These are phyloP conservation scores for Dendrolimus pini DNA, from an alignment of 2,888 invertebrate genomes.

Conservation along the genomic window DNA sequence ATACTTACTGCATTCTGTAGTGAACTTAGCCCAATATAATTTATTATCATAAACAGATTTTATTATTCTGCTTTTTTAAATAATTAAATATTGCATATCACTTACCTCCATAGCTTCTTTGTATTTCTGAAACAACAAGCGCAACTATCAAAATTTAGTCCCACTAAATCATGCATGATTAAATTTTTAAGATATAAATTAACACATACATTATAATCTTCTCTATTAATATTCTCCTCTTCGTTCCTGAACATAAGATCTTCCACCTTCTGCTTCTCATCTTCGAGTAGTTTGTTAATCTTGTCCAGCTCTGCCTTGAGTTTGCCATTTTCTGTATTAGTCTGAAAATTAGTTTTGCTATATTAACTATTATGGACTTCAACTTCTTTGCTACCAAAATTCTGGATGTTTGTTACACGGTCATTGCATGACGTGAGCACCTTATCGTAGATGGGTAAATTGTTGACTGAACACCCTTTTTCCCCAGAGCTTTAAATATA, in stretches of 20 bases:
- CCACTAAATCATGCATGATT: neutral
- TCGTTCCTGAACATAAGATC: slow-evolving; percentile 94
- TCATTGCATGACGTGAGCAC: too few species aligned
- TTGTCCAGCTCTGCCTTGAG: slow-evolving; percentile 75
- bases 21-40: too few species aligned
- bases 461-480: too few species aligned
- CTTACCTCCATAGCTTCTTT: slow-evolving; percentile 69
- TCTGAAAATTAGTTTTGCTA: slow-evolving; percentile 27
- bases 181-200: neutral
- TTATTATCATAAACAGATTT: too few species aligned
- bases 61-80: too few species aligned
- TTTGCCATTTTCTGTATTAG: slow-evolving; percentile 72
- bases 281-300: slow-evolving; percentile 81
- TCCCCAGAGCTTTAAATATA: too few species aligned
- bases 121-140: slow-evolving; percentile 59
- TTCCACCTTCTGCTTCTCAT: slow-evolving; percentile 89
- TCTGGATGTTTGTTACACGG: too few species aligned
- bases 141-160: neutral
- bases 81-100: neutral
- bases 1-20: too few species aligned
- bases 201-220: slow-evolving; percentile 87
- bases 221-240: slow-evolving; percentile 92
- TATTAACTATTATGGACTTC: too few species aligned
- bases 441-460: too few species aligned
- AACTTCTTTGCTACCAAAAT: too few species aligned